Conservation (phyloP, 2,113 vertebrate genomes). For the Pithys albifrons region DNA sequence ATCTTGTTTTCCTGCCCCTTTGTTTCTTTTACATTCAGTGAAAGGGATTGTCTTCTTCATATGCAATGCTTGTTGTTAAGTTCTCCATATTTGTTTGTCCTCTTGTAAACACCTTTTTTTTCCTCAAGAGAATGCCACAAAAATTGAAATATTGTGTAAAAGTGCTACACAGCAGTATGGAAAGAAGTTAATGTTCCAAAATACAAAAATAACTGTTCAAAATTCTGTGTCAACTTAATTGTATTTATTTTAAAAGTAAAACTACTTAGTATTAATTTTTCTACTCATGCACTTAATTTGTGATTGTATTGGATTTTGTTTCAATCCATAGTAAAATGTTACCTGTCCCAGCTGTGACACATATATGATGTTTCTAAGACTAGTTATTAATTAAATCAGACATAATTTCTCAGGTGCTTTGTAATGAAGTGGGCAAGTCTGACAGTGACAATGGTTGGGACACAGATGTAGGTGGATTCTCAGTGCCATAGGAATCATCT, state of each 20-base stretch:
- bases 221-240: neutral
- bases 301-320: neutral
- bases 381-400: neutral
- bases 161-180: neutral
- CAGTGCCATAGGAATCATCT: neutral
- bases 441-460: neutral
- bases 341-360: neutral
- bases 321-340: neutral
- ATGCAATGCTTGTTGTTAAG: fast-evolving
- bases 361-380: neutral
- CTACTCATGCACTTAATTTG: neutral
- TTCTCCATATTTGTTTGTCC: neutral
- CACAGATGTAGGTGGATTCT: neutral
- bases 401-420: neutral
- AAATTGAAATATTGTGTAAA: neutral
- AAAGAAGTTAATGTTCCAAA: neutral
- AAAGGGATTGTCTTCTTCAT: neutral
- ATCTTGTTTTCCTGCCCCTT: neutral
- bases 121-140: neutral
- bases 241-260: neutral
- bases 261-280: neutral
- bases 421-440: neutral
- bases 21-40: neutral
- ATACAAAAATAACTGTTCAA: neutral
- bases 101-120: neutral